These are phyloP conservation scores for Drosophila albomicans DNA, from an alignment of 1,140 invertebrate species.

Conservation along the genomic window DNA sequence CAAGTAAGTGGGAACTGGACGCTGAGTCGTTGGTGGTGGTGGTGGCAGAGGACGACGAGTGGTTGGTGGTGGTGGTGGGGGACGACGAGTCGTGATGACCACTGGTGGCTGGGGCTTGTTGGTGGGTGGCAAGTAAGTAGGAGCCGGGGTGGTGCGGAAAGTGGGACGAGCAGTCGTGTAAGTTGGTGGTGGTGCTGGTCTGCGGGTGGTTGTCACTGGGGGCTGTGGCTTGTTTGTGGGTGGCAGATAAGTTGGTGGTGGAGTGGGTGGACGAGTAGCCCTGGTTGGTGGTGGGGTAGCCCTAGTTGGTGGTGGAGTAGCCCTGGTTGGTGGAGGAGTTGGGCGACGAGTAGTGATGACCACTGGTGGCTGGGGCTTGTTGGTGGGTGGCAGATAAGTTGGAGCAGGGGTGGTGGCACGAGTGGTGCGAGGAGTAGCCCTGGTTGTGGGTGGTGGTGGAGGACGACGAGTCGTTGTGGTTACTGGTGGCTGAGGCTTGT, in stretches of 20 bases:
- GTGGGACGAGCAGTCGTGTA: conserved; percentile 58
- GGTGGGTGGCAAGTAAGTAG: conserved; percentile 66
- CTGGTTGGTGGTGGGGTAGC: conserved; percentile 2
- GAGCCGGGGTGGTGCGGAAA: conserved; percentile 38
- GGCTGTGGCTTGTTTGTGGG: conserved; percentile 19
- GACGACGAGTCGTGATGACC: conserved; percentile 33
- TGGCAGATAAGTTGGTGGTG: conserved; percentile 49
- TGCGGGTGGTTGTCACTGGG: conserved; percentile 14
- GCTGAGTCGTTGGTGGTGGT: conserved; percentile 52
- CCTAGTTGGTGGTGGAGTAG: conserved; percentile 9
- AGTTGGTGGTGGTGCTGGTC: conserved; percentile 45
- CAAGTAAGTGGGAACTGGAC: conserved; percentile 46
- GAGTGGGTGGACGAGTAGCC: conserved; percentile 46
- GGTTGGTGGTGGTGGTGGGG: conserved; percentile 31
- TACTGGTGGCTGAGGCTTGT: conserved; percentile 34
- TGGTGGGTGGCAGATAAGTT: conserved; percentile 15
- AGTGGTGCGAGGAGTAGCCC: conserved; percentile 33
- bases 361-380: conserved; percentile 23
- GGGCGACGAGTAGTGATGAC: conserved; percentile 12
- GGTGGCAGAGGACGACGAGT: conserved; percentile 32
- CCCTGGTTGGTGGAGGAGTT: conserved; percentile 47
- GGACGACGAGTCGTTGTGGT: conserved; percentile 33
- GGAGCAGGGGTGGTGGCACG: conserved; percentile 38
- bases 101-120: conserved; percentile 37
- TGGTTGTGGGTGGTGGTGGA: conserved; percentile 53